These are phyloP conservation scores for Macroramphosus scolopax DNA, from an alignment of 2,797 vertebrate genomes.

Conservation along the genomic window DNA sequence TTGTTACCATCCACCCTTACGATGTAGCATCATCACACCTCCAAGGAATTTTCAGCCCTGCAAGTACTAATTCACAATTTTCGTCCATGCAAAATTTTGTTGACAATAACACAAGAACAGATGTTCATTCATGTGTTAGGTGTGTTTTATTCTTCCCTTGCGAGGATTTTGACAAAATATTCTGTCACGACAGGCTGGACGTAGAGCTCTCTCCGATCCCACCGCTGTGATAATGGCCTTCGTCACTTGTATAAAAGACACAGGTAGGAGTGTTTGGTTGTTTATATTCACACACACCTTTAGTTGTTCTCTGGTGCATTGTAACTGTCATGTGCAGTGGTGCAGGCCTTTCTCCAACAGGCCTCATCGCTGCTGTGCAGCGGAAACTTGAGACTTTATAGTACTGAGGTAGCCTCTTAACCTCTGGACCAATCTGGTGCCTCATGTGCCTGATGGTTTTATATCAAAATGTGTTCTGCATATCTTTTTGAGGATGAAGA, in stretches of 20 bases:
- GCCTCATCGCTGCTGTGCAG: too few relatives aligned
- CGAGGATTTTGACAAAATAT: slow-evolving; percentile 9
- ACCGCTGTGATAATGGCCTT: slow-evolving; percentile 51
- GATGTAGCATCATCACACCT: slow-evolving; percentile 10
- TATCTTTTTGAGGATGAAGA: too few relatives aligned
- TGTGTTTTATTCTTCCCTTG: background rate
- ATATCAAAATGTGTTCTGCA: too few relatives aligned
- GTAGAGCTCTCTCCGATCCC: slow-evolving; percentile 18
- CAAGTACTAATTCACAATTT: slow-evolving; percentile 6
- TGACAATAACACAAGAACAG: background rate
- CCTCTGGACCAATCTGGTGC: too few relatives aligned
- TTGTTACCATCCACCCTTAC: background rate
- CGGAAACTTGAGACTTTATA: too few relatives aligned
- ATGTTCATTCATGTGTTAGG: background rate
- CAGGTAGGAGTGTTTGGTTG: slow-evolving; percentile 41
- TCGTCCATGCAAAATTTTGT: background rate
- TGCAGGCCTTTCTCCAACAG: too few relatives aligned
- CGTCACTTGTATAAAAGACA: slow-evolving; percentile 29
- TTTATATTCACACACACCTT: background rate
- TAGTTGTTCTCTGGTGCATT: too few relatives aligned
- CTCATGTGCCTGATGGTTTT: too few relatives aligned
- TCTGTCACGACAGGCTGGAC: slow-evolving; percentile 42
- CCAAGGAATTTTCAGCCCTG: slow-evolving; percentile 1
- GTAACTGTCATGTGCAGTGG: too few relatives aligned
- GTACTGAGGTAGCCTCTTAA: too few relatives aligned